Base-by-base conservation (phyloP, 2,113 vertebrate genomes). In the Phoxinus phoxinus region DNA sequence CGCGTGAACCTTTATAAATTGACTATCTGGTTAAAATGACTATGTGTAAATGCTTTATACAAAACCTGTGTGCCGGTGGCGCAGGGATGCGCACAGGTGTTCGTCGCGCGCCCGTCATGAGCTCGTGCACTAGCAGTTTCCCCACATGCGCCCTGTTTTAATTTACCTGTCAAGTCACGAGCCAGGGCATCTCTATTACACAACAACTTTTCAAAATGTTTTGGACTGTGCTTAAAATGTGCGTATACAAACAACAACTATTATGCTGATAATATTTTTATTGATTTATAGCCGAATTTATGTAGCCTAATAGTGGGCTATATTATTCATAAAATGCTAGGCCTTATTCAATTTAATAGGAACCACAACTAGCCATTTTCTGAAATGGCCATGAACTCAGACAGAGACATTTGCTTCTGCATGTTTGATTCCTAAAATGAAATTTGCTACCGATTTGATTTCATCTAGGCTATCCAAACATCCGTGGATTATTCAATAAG, bases 121-220 rank as follows among this genome's bases (percentile, higher is more conserved):
- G 86, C 86, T 85, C 77, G 59, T 25, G 85, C 76, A 56, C 48
- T 63, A 65, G 74, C 84, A 46, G 72, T 37, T 12, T 37, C 9
- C 9, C 41, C 51, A 58, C 78, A 44, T 25, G 75, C 74, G 81
- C 63, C 32, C 35, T 65, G 71, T 90, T 86, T 86, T 86, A 87
- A 89, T 89, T 87, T 83, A 90, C 89, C 84, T 87, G 87, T 89
- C 87, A 87, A 84, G 85, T 86, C 75, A 25, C 12, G 63, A 48
- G 73, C 69, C 19, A 41, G 72, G 83, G 86, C 51, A 72, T 85
- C 81, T 86, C 35, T 83, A 75, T 86, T 71, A 80, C 41, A 23
- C 53, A 80, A 17, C 53, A 80, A 51, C 53, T 81, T 44, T 3
- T 21, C 37, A 6, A 72, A 61, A 51, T 84, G 13, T 48, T 80